Evolutionary conservation across 2,113 vertebrate species (phyloP), one percentile per base, ranked within the genome.

Genomic region (Semicossyphus pulcher): DNA sequence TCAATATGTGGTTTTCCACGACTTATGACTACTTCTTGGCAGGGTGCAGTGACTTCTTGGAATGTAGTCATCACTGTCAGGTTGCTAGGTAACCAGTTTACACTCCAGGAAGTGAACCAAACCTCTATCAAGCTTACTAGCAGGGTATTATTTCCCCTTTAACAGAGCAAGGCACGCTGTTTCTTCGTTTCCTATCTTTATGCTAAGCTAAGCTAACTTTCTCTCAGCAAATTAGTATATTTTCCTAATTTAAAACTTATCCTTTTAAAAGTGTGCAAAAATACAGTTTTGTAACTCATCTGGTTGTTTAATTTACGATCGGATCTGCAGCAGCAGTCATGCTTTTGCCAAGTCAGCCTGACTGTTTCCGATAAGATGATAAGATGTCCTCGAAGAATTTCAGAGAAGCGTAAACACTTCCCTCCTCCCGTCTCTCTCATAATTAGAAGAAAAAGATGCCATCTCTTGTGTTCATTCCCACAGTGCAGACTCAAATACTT

Each of bases 401-500:
- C 56, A 64, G 63, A 66, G 57, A 68, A 51, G 66, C 61, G 71
- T 2, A 67, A 78, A 81, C 61, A 65, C 65, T 15, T 58, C 36
- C 29, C 56, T 32, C 41, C n/a, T 32, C 25, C 57, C 16, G n/a
- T n/a, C n/a, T n/a, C 16, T 57, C 52, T 54, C 37, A 34, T 60
- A 31, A 47, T 51, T 42, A 47, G 54, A 61, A 39, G 51, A 52
- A 42, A 59, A 29, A 72, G 39, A 64, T 53, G 18, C n/a, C 36
- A 2, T 53, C 28, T 72, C 42, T 72, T 21, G 15, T 47, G 6
- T 49, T 28, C 41, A 25, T 37, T 53, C 61, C 37, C 53, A 53
- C 45, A 58, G 44, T 25, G 20, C 42, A 25, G 32, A 36, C 57
- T 51, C 44, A 45, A 64, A 51, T 21, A 23, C 47, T 14, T 0